Evolutionary conservation across 2,888 invertebrate genomes (phyloP).

Genomic region (Crocallis elinguaria): DNA sequence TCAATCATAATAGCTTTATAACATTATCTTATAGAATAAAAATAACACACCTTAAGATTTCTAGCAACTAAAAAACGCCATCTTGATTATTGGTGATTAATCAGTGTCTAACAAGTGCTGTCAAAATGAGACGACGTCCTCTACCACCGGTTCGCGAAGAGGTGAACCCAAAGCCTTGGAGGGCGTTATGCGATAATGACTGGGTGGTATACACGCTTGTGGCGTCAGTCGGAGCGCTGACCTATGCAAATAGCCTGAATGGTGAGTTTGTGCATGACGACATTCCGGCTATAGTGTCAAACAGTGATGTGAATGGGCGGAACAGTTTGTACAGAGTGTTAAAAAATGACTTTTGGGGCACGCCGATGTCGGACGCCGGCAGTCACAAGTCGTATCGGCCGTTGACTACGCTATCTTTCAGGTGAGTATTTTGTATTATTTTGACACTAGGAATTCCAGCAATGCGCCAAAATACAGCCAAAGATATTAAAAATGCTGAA

Average conservation of each 20-base stretch:
- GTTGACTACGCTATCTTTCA: constrained; percentile 92
- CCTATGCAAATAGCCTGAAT: constrained; percentile 89
- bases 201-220: constrained; percentile 87
- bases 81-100: neutral
- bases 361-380: constrained; percentile 91
- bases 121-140: constrained; percentile 77
- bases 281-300: constrained; percentile 92
- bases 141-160: constrained; percentile 78
- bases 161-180: constrained; percentile 63
- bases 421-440: constrained; percentile 84
- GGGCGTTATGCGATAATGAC: constrained; percentile 71
- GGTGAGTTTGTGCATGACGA: constrained; percentile 96
- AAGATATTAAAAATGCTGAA: too few species aligned
- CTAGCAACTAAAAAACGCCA: neutral
- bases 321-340: constrained; percentile 87
- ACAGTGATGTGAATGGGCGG: constrained; percentile 91
- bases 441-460: too few species aligned
- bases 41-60: neutral
- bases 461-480: too few species aligned
- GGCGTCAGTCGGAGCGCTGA: constrained; percentile 87
- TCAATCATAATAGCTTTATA: too few species aligned
- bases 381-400: constrained; percentile 96
- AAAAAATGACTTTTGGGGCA: constrained; percentile 95
- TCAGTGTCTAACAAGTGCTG: too few species aligned
- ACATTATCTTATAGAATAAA: neutral